These are phyloP conservation scores for Ophraella communa DNA, from an alignment of 2,888 invertebrate species.

Conservation along the genomic window DNA sequence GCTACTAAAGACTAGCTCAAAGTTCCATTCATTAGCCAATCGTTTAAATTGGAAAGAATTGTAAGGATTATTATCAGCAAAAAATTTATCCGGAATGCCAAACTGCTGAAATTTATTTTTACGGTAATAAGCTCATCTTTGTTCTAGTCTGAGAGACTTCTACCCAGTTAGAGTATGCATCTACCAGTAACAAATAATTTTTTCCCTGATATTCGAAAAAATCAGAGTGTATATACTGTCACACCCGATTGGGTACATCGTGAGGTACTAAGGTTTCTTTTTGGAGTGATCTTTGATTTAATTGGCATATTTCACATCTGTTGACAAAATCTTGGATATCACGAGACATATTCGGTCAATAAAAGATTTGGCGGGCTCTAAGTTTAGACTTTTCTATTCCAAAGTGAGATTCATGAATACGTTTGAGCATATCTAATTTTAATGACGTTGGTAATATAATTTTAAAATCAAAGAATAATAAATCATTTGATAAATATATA, in stretches of 20 bases:
- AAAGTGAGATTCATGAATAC: neutral
- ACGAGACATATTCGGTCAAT: neutral
- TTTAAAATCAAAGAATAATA: neutral
- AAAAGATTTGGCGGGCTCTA: neutral
- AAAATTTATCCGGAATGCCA: neutral
- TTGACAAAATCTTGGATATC: neutral
- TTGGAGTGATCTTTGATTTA: neutral
- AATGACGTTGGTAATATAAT: too few species aligned
- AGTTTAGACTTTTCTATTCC: neutral
- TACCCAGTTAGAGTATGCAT: neutral
- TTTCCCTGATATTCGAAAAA: neutral
- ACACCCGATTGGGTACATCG: neutral
- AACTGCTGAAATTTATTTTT: neutral
- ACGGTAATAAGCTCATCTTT: too few species aligned
- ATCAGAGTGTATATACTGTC: neutral
- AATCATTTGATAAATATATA: conserved; percentile 10
- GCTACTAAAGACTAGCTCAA: neutral
- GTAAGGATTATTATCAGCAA: neutral
- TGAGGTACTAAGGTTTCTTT: neutral
- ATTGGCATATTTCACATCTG: neutral
- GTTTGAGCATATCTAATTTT: too few species aligned
- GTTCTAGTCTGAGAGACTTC: neutral
- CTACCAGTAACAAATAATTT: neutral
- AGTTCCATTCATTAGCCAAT: neutral
- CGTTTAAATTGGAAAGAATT: neutral